Percentiles rank a stretch among this genome's conserved stretches.
Conservation (phyloP, 1,140 invertebrate species). For the Pseudomyrmex sp. region DNA sequence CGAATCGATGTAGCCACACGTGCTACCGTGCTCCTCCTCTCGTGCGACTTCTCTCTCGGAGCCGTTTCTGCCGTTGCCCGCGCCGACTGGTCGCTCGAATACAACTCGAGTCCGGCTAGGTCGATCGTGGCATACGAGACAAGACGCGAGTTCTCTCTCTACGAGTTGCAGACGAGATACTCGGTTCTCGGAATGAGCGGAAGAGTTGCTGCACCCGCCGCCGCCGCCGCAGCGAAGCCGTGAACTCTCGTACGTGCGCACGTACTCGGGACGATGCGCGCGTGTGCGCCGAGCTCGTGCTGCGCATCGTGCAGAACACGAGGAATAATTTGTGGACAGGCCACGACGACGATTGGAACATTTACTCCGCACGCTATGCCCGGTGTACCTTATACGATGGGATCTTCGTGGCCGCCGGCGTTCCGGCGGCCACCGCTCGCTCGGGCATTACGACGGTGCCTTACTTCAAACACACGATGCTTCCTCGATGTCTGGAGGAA, state of each 20-base stretch:
- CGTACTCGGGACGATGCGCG: constrained; percentile 46
- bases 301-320: constrained; percentile 77
- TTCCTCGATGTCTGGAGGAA: constrained; percentile 24
- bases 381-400: constrained; percentile 69
- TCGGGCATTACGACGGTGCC: constrained; percentile 56
- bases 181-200: constrained; percentile 78
- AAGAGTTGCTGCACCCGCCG: constrained; percentile 67
- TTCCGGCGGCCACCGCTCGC: constrained; percentile 62
- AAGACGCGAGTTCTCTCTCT: constrained; percentile 60
- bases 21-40: constrained; percentile 56
- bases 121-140: constrained; percentile 82
- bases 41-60: constrained; percentile 24
- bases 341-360: constrained; percentile 78
- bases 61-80: constrained; percentile 18
- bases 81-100: constrained; percentile 41
- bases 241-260: constrained; percentile 64
- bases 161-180: constrained; percentile 73
- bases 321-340: constrained; percentile 83
- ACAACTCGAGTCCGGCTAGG: constrained; percentile 68
- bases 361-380: constrained; percentile 75
- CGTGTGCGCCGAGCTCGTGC: constrained; percentile 70
- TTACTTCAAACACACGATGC: constrained; percentile 48
- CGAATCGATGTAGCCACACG: constrained; percentile 68
- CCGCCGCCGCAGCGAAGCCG: constrained; percentile 29
- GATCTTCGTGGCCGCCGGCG: constrained; percentile 67